A percentile compares a stretch with the other conserved stretches of the same genome.
These are phyloP conservation scores for Leptocoma aspasia DNA, from an alignment of 2,113 vertebrate species.

Conservation along the genomic window DNA sequence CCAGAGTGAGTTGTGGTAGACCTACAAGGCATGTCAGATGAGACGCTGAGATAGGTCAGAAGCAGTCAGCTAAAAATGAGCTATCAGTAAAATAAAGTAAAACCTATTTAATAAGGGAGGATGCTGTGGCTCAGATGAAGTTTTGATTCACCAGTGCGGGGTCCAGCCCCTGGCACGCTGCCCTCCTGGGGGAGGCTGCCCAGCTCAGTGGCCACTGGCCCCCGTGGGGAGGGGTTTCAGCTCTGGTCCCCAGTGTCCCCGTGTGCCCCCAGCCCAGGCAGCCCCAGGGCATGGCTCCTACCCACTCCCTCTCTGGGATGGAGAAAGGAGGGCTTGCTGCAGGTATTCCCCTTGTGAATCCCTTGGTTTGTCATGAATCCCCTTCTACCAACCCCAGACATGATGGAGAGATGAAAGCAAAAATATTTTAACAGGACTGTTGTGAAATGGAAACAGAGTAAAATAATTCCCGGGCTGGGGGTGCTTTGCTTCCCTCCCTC, in stretches of 20 bases:
- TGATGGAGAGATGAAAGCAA: not conserved
- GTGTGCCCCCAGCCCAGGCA: rapidly evolving
- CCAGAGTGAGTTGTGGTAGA: rapidly evolving
- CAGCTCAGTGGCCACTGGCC: rapidly evolving
- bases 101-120: not conserved
- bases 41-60: not conserved
- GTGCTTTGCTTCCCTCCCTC: not conserved
- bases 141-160: not conserved
- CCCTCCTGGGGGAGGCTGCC: not conserved
- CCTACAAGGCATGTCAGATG: not conserved
- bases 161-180: rapidly evolving
- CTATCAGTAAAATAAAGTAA: not conserved
- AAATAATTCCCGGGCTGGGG: not conserved
- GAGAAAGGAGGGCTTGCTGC: not conserved
- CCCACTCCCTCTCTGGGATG: rapidly evolving
- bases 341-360: not conserved
- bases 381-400: rapidly evolving
- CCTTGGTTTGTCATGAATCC: rapidly evolving
- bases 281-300: rapidly evolving
- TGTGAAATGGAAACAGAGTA: not conserved
- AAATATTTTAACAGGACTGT: not conserved
- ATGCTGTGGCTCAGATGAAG: not conserved
- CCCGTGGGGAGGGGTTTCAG: rapidly evolving
- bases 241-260: too few species aligned
- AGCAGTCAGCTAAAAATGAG: not conserved